phyloP scores from a whole-genome alignment of 2,888 invertebrate species.

The Phaonia tiefii region DNA sequence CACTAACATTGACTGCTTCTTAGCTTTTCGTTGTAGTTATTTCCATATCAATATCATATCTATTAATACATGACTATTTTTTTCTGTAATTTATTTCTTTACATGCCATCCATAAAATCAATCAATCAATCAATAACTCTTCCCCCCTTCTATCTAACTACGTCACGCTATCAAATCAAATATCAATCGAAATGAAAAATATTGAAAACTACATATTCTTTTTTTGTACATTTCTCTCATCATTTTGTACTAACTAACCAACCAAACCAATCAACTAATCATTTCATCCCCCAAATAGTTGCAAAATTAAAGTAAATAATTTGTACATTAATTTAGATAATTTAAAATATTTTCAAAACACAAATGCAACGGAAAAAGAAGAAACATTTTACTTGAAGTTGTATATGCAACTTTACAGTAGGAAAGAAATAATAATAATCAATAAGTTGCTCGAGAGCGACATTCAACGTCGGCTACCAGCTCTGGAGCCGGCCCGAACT shows the following conservation, averaged over 20 bases:
- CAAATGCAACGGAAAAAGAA: constrained; percentile 24
- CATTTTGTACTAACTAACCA: constrained; percentile 38
- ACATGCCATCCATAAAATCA: constrained; percentile 75
- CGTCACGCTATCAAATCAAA: constrained; percentile 71
- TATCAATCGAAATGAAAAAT: constrained; percentile 32
- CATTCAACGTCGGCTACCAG: too few species aligned
- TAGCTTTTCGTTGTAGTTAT: constrained; percentile 13
- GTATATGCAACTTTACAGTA: too few species aligned
- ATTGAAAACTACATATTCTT: constrained; percentile 27
- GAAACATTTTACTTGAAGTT: not conserved
- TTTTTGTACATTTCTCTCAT: constrained; percentile 64
- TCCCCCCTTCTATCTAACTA: constrained; percentile 67
- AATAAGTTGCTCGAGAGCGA: too few species aligned
- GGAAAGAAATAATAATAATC: too few species aligned
- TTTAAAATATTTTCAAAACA: too few species aligned
- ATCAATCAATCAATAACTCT: constrained; percentile 49
- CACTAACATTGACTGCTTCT: not conserved
- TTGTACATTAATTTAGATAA: constrained; percentile 25
- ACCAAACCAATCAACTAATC: constrained; percentile 40
- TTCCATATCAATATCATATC: constrained; percentile 48
- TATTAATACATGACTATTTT: constrained; percentile 60
- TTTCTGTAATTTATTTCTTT: constrained; percentile 74
- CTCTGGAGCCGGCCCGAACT: too few species aligned
- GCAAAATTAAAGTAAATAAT: constrained; percentile 66
- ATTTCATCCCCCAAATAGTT: constrained; percentile 59